Evolutionary conservation across 1,140 invertebrate genomes (phyloP).

Genomic region (Aricia agestis): DNA sequence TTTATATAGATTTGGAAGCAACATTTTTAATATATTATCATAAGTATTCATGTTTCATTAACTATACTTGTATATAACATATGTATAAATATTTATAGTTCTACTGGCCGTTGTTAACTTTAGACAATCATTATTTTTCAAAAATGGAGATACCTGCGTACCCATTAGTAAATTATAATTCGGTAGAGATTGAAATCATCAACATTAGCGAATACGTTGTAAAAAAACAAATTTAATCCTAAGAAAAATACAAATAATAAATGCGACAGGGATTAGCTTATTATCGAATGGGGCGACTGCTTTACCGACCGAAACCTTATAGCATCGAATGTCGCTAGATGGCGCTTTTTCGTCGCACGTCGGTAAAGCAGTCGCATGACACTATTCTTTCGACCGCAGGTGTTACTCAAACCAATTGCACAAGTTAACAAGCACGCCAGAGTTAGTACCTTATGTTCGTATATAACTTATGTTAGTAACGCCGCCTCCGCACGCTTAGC

Average conservation of each 20-base stretch:
- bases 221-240: neutral
- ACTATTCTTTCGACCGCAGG: too few relatives aligned
- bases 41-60: constrained; percentile 61
- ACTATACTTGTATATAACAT: constrained; percentile 67
- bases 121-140: constrained; percentile 40
- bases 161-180: neutral
- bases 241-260: neutral
- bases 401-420: constrained; percentile 33
- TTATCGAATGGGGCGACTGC: too few relatives aligned
- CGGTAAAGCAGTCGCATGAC: too few relatives aligned
- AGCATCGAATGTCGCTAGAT: too few relatives aligned
- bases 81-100: constrained; percentile 63
- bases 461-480: constrained; percentile 66
- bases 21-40: constrained; percentile 63
- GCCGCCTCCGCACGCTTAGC: constrained; percentile 51
- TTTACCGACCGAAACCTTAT: too few relatives aligned
- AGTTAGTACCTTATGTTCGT: constrained; percentile 67
- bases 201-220: too few relatives aligned
- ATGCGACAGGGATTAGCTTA: neutral
- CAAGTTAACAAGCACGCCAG: constrained; percentile 60
- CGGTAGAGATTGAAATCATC: neutral
- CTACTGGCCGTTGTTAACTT: constrained; percentile 60
- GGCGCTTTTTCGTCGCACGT: too few relatives aligned
- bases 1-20: constrained; percentile 56
- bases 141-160: neutral